Conservation (phyloP, 1,140 invertebrate genomes). For the Bombus breviceps region DNA sequence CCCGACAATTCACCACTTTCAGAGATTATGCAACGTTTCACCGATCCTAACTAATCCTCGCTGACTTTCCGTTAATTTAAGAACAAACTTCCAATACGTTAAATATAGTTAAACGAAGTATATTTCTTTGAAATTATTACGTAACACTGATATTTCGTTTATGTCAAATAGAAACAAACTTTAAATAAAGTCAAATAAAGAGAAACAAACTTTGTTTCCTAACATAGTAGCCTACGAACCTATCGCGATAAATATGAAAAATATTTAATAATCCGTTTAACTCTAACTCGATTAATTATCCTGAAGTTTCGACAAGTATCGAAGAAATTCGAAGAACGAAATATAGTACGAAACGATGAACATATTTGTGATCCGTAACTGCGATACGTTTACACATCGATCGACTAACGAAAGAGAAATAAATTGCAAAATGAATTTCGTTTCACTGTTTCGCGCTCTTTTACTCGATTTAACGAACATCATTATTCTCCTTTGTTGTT, state of each 20-base stretch:
- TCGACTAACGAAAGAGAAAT: background rate
- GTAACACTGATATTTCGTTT: too few species aligned
- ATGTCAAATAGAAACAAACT: too few species aligned
- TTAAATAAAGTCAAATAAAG: too few species aligned
- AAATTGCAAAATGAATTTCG: background rate
- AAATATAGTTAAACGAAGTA: background rate
- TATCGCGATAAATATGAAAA: background rate
- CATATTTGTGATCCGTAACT: background rate
- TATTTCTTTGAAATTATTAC: too few species aligned
- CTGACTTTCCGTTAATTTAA: background rate
- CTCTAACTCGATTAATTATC: too few species aligned
- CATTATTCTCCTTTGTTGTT: background rate
- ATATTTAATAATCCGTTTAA: background rate
- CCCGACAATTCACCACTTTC: constrained; percentile 55
- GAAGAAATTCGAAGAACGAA: background rate
- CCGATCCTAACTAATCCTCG: background rate
- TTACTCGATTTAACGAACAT: background rate
- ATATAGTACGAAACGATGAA: background rate
- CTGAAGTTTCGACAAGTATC: background rate
- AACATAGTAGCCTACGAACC: background rate
- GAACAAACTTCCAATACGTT: background rate
- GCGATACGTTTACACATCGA: background rate
- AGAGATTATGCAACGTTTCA: constrained; percentile 32
- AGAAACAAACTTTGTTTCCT: too few species aligned
- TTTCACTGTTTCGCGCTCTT: background rate